Evolutionary conservation across 2,797 vertebrate genomes (phyloP).

Genomic region (Myotis pilosus): DNA sequence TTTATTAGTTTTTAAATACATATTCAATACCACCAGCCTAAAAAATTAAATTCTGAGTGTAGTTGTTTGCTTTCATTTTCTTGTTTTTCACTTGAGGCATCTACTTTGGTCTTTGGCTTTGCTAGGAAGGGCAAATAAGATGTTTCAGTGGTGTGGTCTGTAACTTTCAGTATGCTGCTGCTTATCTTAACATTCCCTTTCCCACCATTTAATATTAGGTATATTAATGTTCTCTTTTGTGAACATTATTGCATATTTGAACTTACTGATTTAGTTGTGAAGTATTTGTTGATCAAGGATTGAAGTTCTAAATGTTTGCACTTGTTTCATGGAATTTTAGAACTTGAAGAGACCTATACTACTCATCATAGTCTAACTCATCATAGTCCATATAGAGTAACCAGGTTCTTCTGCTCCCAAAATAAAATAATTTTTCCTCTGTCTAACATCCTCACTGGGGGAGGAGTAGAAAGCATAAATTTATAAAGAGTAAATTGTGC

Average conservation of each 20-base stretch:
- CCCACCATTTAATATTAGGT: background rate
- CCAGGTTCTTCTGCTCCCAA: background rate
- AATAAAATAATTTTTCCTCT: background rate
- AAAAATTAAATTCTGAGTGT: background rate
- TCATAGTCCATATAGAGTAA: background rate
- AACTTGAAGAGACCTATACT: background rate
- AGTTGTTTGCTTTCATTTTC: constrained; percentile 3
- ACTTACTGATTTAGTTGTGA: constrained; percentile 19
- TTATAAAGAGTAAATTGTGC: constrained; percentile 15
- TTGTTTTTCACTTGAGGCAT: background rate
- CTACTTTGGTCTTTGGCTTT: background rate
- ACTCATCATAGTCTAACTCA: background rate
- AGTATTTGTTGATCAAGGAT: constrained; percentile 17
- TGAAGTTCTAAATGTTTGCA: background rate
- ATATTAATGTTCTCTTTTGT: background rate
- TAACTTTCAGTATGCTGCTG: background rate
- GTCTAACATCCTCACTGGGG: background rate
- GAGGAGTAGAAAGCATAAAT: background rate
- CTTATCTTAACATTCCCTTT: background rate
- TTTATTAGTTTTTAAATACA: constrained; percentile 6
- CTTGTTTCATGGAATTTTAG: background rate
- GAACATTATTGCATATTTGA: constrained; percentile 18
- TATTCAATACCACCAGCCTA: background rate
- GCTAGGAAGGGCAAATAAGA: background rate
- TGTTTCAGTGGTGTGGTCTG: background rate